A percentile compares a stretch with the other conserved stretches of the same genome.
Conservation (phyloP, 2,797 vertebrate genomes). For the Phyllotis vaccarum region DNA sequence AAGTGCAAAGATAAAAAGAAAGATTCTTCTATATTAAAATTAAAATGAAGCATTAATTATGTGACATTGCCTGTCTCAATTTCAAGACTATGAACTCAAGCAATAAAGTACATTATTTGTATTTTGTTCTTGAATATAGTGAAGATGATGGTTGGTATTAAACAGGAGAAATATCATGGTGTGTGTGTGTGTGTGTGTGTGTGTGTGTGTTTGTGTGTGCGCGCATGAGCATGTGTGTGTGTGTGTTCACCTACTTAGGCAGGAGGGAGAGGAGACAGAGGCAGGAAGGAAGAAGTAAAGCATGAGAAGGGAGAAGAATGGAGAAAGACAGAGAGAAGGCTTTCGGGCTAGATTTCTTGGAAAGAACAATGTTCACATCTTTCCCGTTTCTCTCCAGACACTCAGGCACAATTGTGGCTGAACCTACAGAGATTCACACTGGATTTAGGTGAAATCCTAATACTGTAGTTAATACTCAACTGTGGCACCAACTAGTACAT, state of each 20-base stretch:
- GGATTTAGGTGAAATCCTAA: not conserved
- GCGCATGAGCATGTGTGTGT: not conserved
- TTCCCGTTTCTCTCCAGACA: not conserved
- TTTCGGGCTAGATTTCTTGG: not conserved
- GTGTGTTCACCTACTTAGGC: not conserved
- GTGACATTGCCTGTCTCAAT: not conserved
- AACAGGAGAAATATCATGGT: not conserved
- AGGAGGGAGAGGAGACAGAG: not conserved
- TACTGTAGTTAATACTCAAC: not conserved
- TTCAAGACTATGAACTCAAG: not conserved
- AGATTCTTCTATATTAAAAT: not conserved
- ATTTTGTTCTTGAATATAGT: constrained; percentile 13
- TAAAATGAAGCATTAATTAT: constrained; percentile 4
- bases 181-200: not conserved
- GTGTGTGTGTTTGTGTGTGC: not conserved
- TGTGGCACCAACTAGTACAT: no score
- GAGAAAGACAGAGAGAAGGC: not conserved
- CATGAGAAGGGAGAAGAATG: not conserved
- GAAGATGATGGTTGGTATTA: not conserved
- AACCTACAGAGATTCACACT: not conserved
- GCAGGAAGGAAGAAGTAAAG: not conserved
- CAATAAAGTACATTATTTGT: not conserved
- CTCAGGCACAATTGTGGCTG: not conserved
- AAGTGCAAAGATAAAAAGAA: not conserved
- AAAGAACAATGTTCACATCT: not conserved